Base-by-base conservation (phyloP, 35 echinoderm and acorn worm genomes). In the Diadema setosum region DNA sequence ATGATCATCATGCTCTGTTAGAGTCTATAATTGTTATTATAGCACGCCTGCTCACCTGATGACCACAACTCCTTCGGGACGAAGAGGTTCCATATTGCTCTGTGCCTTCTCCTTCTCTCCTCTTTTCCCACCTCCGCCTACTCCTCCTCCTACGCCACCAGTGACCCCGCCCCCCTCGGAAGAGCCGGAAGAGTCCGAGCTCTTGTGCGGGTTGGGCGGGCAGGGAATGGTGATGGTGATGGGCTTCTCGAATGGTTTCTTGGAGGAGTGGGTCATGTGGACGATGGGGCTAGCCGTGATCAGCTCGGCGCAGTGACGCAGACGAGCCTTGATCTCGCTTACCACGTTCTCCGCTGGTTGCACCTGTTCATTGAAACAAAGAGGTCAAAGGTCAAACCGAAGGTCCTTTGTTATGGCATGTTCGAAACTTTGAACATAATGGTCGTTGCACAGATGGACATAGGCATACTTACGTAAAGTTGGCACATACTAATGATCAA, bases 261-360 rank as follows among this genome's bases (percentile, higher is more conserved):
- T 58, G 15, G 81, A 31, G 15, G 96, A 91, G 69, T 98, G 92
- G n/a, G 85, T 94, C 20, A 98, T 55, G 63, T 94, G 92, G 9
- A 98, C 78, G 37, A 98, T 94, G 6, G 96, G 96, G 83, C 96
- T 98, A 32, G 96, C 88, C 0, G 92, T 44, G 67, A 98, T 98
- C 23, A 98, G 83, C 57, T 98, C 96, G 2, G 92, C 88, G 39
- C 96, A 98, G 27, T 98, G 96, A 29, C 91, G 89, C 85, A 94
- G 80, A 5, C 96, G 91, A 5, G 63, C 46, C 45, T 91, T 91
- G 31, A 98, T 86, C 18, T 98, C 96, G 39, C 39, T 89, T 0
- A 94, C 96, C 5, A 86, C 96, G 27, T 87, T 82, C 57, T 98
- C 96, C 58, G 92, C 96, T 4, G 91, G 96, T 94, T 98, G 96